phyloP scores from a whole-genome alignment of 2,888 invertebrate species.

The Unio delphinus region DNA sequence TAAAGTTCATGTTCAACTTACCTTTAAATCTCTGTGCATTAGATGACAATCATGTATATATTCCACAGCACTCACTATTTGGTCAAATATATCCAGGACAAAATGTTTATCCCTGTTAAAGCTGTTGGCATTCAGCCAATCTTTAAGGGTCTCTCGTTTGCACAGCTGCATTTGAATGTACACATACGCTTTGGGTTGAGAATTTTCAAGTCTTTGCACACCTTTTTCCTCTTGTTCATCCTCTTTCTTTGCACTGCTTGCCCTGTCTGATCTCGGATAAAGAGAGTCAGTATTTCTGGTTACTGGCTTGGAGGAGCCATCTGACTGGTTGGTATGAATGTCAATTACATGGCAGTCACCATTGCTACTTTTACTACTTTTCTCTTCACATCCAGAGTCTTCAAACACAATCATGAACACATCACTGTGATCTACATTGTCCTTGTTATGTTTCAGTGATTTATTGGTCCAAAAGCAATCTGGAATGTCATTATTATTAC shows the following conservation, averaged over 20 bases:
- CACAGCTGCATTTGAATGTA: constrained; percentile 99
- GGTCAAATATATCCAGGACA: constrained; percentile 73
- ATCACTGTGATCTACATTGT: constrained; percentile 55
- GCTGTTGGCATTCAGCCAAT: constrained; percentile 81
- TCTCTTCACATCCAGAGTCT: constrained; percentile 64
- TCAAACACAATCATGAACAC: constrained; percentile 75
- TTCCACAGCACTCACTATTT: constrained; percentile 94
- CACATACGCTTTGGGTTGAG: constrained; percentile 77
- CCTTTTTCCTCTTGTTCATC: not conserved
- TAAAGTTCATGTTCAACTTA: constrained; percentile 58
- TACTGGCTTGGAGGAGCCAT: not conserved
- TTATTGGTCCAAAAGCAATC: constrained; percentile 6
- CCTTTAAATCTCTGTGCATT: constrained; percentile 96
- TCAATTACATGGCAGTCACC: constrained; percentile 31
- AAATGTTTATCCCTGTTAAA: constrained; percentile 54
- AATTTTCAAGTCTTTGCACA: not conserved
- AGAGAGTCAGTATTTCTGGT: constrained; percentile 4
- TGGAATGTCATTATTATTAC: constrained; percentile 22
- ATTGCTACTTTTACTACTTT: constrained; percentile 38
- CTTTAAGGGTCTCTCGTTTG: constrained; percentile 87
- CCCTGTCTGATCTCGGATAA: constrained; percentile 13
- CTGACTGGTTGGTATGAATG: constrained; percentile 10
- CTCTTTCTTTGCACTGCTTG: constrained; percentile 20
- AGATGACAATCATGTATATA: constrained; percentile 94
- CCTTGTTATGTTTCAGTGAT: constrained; percentile 2